phyloP scores from a whole-genome alignment of 2,113 vertebrate species.

The Phalacrocorax aristotelis region DNA sequence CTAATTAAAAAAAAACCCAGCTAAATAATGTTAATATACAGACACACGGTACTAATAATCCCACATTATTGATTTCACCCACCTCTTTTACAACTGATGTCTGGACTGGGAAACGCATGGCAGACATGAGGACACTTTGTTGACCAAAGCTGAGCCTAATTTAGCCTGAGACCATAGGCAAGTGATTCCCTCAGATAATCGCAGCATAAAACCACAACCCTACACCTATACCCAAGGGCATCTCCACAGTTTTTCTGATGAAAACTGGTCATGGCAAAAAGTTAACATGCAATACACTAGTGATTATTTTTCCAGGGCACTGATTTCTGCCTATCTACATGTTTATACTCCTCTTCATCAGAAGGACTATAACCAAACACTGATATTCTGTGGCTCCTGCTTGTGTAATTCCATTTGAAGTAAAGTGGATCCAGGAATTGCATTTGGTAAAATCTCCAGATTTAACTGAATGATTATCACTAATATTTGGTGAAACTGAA shows the following conservation, averaged over 20 bases:
- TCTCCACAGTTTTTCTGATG: neutral
- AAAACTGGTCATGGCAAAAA: neutral
- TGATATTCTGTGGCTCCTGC: neutral
- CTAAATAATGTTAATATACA: neutral
- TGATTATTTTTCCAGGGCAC: neutral
- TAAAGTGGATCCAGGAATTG: neutral
- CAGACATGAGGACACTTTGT: neutral
- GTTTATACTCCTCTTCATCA: neutral
- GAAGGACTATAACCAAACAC: neutral
- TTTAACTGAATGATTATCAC: neutral
- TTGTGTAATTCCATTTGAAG: neutral
- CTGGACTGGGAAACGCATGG: fast-evolving
- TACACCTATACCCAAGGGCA: neutral
- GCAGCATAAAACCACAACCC: neutral
- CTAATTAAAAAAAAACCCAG: neutral
- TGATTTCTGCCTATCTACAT: neutral
- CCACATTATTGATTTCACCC: neutral
- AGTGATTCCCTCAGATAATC: neutral
- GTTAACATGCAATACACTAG: neutral
- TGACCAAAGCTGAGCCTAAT: neutral
- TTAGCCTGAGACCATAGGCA: neutral
- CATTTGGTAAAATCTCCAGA: neutral
- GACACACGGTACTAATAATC: neutral
- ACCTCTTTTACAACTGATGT: neutral
- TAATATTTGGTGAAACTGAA: neutral